Evolutionary conservation across 2,888 invertebrate genomes (phyloP).

Genomic region (Scaptomyza polygonia): DNA sequence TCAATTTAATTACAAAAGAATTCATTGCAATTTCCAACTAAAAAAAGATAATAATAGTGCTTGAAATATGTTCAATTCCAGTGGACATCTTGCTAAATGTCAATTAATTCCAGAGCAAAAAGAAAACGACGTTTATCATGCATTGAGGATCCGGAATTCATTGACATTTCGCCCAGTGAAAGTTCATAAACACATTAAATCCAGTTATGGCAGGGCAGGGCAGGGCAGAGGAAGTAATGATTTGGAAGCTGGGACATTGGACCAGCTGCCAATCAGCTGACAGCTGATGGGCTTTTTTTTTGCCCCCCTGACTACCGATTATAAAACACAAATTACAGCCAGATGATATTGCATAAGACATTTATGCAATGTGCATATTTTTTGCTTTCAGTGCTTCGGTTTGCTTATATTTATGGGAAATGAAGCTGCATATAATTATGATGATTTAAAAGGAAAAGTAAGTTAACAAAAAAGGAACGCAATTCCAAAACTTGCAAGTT

Average conservation of each 20-base stretch:
- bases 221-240: background rate
- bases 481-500: no score
- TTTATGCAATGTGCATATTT: background rate
- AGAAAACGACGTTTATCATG: no score
- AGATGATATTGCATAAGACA: slow-evolving; percentile 25
- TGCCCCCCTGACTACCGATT: slow-evolving; percentile 22
- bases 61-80: slow-evolving; percentile 26
- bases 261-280: slow-evolving; percentile 16
- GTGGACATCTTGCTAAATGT: slow-evolving; percentile 5
- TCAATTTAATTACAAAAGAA: no score
- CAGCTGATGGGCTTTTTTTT: slow-evolving; percentile 22
- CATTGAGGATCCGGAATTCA: slow-evolving; percentile 17
- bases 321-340: slow-evolving; percentile 29
- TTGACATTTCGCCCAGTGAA: slow-evolving; percentile 31
- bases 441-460: no score
- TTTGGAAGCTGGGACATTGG: slow-evolving; percentile 2
- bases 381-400: no score
- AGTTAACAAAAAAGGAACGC: no score
- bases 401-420: no score
- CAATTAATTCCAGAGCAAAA: slow-evolving; percentile 8
- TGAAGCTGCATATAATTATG: no score
- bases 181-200: slow-evolving; percentile 9
- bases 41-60: slow-evolving; percentile 33
- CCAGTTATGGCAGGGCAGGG: slow-evolving; percentile 4
- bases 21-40: slow-evolving; percentile 28